A percentile compares a stretch with the other conserved stretches of the same genome.
Conservation (phyloP, 2,888 invertebrate genomes). For the Thymelicus acteon region DNA sequence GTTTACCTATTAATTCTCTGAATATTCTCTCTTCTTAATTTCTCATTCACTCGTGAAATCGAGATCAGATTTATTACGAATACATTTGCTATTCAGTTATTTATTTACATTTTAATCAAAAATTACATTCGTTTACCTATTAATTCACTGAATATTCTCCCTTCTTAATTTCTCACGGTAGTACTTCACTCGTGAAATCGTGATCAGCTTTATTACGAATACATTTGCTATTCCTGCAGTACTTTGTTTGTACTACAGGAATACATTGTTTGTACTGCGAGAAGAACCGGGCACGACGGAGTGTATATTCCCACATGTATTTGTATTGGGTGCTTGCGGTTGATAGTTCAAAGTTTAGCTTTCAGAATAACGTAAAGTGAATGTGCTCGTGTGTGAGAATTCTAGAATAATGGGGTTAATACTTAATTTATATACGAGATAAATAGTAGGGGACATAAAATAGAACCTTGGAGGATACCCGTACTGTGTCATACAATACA, state of each 20-base stretch:
- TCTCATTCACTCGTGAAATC: background rate
- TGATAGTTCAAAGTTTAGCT: background rate
- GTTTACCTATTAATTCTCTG: background rate
- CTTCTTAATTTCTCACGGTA: background rate
- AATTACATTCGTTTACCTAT: background rate
- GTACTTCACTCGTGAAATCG: background rate
- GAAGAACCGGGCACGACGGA: background rate
- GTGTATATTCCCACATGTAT: background rate
- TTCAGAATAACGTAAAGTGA: background rate
- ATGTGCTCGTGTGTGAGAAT: no score
- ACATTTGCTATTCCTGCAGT: background rate
- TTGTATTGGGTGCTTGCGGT: background rate
- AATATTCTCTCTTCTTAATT: background rate
- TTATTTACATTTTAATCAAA: no score
- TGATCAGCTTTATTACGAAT: background rate
- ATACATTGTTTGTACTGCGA: background rate
- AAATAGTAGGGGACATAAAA: no score
- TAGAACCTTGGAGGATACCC: no score
- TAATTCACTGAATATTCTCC: background rate
- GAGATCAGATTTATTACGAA: background rate
- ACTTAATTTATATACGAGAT: no score
- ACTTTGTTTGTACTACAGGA: background rate
- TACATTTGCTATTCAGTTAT: background rate
- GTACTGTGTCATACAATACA: no score
- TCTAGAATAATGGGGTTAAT: no score